phyloP scores from a whole-genome alignment of 2,797 vertebrate species.

The Capromys pilorides region DNA sequence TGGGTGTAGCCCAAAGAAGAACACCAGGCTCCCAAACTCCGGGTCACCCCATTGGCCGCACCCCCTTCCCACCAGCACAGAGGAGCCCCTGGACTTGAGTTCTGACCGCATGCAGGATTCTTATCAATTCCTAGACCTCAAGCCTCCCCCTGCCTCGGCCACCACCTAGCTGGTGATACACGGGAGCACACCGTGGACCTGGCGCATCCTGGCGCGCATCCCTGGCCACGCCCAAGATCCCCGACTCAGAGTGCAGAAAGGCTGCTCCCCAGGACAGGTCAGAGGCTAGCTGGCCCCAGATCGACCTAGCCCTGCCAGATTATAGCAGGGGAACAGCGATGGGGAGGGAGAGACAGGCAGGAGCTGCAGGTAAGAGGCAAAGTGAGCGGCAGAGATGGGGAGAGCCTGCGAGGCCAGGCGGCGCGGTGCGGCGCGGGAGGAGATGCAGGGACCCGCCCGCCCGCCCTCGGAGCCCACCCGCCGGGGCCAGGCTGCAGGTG shows the following conservation, averaged over 20 bases:
- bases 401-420: neutral
- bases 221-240: neutral
- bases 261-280: neutral
- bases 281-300: neutral
- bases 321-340: neutral
- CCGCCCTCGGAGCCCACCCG: conserved; percentile 69
- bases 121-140: neutral
- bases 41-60: neutral
- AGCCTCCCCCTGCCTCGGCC: neutral
- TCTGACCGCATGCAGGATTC: neutral
- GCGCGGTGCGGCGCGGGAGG: neutral
- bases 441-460: neutral
- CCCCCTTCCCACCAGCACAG: neutral
- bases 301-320: neutral
- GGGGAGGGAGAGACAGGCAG: neutral
- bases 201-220: neutral
- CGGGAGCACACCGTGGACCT: neutral
- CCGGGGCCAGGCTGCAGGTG: conserved; percentile 83
- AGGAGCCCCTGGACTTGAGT: neutral
- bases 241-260: neutral
- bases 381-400: neutral
- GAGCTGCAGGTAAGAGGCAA: neutral
- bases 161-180: neutral
- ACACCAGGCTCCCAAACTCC: neutral
- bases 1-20: neutral